phyloP scores from a whole-genome alignment of 1,140 invertebrate species.

The Leptinotarsa texana region DNA sequence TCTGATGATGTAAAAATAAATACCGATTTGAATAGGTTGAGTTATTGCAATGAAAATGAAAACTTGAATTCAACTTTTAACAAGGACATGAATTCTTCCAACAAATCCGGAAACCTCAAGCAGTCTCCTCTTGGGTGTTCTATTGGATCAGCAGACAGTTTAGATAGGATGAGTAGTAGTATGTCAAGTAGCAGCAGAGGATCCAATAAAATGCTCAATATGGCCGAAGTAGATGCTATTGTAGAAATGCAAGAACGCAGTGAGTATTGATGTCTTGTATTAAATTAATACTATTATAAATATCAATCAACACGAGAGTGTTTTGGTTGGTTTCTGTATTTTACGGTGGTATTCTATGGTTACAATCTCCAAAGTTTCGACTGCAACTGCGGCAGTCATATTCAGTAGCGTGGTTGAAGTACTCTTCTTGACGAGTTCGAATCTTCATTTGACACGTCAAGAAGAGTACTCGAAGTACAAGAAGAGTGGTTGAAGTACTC shows the following conservation, averaged over 20 bases:
- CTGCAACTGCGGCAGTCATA: too few relatives aligned
- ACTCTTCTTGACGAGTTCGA: too few relatives aligned
- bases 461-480: too few relatives aligned
- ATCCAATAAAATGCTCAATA: conserved; percentile 49
- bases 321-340: too few relatives aligned
- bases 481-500: too few relatives aligned
- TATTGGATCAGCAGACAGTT: conserved; percentile 50
- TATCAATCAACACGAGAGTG: too few relatives aligned
- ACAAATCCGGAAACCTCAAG: conserved; percentile 3
- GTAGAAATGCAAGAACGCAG: conserved; percentile 48
- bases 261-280: conserved; percentile 34
- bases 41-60: conserved; percentile 30
- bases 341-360: too few relatives aligned
- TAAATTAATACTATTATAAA: too few relatives aligned
- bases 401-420: too few relatives aligned
- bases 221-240: conserved; percentile 50
- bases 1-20: conserved; percentile 19
- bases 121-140: conserved; percentile 35
- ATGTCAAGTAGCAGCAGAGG: conserved; percentile 48
- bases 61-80: conserved; percentile 12
- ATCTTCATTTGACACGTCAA: too few relatives aligned
- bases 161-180: conserved; percentile 49
- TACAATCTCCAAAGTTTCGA: too few relatives aligned
- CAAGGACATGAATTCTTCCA: conserved; percentile 1
- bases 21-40: conserved; percentile 38